phyloP scores from a whole-genome alignment of 2,888 invertebrate species.

The Sarcophaga variegata region DNA sequence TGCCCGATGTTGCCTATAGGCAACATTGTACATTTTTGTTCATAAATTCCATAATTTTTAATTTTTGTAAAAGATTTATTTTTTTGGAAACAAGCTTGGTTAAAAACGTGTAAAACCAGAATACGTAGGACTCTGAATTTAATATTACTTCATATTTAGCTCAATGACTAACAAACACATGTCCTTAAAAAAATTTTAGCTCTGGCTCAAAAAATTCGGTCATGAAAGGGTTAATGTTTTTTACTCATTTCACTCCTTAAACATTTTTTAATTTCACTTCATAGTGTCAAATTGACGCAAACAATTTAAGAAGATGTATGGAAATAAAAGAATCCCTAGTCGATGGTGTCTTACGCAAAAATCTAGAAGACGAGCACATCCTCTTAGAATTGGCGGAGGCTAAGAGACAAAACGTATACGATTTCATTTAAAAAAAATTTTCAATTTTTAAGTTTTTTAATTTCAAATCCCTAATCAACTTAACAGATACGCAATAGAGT shows the following conservation, averaged over 20 bases:
- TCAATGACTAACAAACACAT: too few relatives aligned
- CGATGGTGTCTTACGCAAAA: constrained; percentile 20
- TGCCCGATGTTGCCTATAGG: too few relatives aligned
- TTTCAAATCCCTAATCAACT: background rate
- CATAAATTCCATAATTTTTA: too few relatives aligned
- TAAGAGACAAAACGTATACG: constrained; percentile 52
- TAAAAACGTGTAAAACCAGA: too few relatives aligned
- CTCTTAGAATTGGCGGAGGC: constrained; percentile 36
- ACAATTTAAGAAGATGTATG: background rate
- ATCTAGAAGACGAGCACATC: constrained; percentile 29
- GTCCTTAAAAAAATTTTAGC: too few relatives aligned
- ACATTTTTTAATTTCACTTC: background rate
- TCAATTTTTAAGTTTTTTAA: background rate
- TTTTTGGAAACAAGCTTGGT: too few relatives aligned
- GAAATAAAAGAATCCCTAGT: constrained; percentile 12
- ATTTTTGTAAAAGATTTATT: too few relatives aligned
- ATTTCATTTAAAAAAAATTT: background rate
- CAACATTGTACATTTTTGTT: too few relatives aligned
- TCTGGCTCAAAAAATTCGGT: too few relatives aligned
- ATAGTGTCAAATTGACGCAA: constrained; percentile 60
- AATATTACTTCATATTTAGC: too few relatives aligned
- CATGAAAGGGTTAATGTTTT: too few relatives aligned
- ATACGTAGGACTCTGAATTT: too few relatives aligned
- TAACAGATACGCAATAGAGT: constrained; percentile 50
- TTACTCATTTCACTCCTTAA: background rate